These are phyloP conservation scores for Ataeniobius toweri DNA, from an alignment of 2,797 vertebrate genomes.

Conservation along the genomic window DNA sequence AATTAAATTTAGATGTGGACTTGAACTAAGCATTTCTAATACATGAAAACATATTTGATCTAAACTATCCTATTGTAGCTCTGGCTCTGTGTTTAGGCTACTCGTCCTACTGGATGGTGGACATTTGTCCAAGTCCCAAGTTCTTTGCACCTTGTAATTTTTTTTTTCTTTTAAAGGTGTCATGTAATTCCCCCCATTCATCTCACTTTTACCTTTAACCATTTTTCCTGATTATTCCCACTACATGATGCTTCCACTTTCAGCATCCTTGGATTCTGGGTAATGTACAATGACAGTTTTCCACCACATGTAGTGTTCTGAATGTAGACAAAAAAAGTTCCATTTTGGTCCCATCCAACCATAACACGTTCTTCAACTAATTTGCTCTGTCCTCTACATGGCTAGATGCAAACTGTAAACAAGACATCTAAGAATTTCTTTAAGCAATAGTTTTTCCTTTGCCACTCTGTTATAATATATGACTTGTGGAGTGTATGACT, in stretches of 20 bases:
- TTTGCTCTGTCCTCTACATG: not conserved
- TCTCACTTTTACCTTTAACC: too few species aligned
- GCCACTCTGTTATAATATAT: too few species aligned
- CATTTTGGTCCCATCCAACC: not conserved
- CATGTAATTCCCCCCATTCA: not conserved
- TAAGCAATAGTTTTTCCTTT: not conserved
- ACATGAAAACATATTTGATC: not conserved
- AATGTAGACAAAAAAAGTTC: not conserved
- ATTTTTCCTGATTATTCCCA: too few species aligned
- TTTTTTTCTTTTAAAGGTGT: not conserved
- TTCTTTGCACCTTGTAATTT: not conserved
- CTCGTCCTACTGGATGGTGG: not conserved
- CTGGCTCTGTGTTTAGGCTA: not conserved
- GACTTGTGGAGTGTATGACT: too few species aligned
- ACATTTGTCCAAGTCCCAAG: not conserved
- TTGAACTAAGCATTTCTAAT: not conserved
- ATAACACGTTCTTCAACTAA: not conserved
- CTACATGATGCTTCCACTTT: not conserved
- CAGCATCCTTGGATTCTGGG: not conserved
- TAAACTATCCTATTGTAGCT: not conserved
- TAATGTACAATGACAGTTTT: not conserved
- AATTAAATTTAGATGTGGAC: not conserved
- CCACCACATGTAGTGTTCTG: not conserved
- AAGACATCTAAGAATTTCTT: not conserved
- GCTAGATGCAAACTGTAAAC: not conserved